Evolutionary conservation across 2,888 invertebrate species (phyloP), one percentile per base, ranked within the genome.

Genomic region (Eupithecia centaureata): DNA sequence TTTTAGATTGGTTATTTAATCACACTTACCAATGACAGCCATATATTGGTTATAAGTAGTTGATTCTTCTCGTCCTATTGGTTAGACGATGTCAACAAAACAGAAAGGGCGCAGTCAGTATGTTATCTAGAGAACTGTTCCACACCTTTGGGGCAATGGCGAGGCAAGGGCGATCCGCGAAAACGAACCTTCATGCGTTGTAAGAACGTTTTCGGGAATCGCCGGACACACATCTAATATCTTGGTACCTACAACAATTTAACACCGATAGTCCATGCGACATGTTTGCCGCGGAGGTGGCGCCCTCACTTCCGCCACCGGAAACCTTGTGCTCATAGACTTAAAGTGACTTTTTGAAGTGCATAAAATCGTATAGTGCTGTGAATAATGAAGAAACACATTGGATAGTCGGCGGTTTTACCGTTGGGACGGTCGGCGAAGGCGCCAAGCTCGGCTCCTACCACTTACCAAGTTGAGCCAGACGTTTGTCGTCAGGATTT

Each of bases 381-480:
- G 61, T 65, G 33, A 63, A 77, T 33, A 67, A 77, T 73, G 63
- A 65, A 67, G 61, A 62, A 58, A 71, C 65, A 61, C 66, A 47
- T 71, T 67, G 64, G 52, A 65, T 64, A 68, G 25, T 70, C 63
- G 61, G 59, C 60, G 56, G 76, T 77, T 77, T 79, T 77, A 73
- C 78, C 75, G 75, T 77, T 73, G 82, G 88, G 89, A 86, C 87
- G 88, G 86, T 85, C 85, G 84, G 86, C 86, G 84, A 82, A 84
- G 88, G 89, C 88, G 88, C 87, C 89, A 79, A 76, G 83, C 87
- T 86, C 88, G 87, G 86, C 90, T 86, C 90, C 91, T 91, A 94
- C 94, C 94, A 97, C 98, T 97, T 96, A 98, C 98, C 97, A 98
- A 95, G 95, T 98, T 97, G 91, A 98, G 96, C 98, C 98, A 99